Percentiles rank a stretch among this genome's conserved stretches.
phyloP scores from a whole-genome alignment of 2,888 invertebrate genomes.

The Dilophus febrilis region DNA sequence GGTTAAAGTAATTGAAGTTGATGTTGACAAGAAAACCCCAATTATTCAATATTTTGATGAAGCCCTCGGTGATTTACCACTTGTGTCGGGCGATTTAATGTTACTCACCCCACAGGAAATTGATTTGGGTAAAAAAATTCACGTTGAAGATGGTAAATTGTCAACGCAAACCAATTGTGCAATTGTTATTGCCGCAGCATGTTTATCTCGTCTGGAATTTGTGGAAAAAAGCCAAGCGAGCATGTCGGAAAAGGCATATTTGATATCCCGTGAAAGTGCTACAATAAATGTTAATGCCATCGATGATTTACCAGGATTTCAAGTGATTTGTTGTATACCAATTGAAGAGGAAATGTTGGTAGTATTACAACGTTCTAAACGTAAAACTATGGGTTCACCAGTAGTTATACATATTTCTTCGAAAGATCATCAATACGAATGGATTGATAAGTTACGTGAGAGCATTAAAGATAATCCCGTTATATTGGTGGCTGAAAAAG shows the following conservation, averaged over 20 bases:
- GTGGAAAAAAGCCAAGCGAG: slow-evolving; percentile 32
- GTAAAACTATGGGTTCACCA: slow-evolving; percentile 14
- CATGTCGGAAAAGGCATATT: slow-evolving; percentile 39
- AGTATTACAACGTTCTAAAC: slow-evolving; percentile 19
- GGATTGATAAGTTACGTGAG: slow-evolving; percentile 22
- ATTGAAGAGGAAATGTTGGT: slow-evolving; percentile 21
- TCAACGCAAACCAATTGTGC: slow-evolving; percentile 22
- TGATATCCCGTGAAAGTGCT: slow-evolving; percentile 41
- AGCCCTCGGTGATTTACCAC: slow-evolving; percentile 46
- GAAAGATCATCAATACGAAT: slow-evolving; percentile 18
- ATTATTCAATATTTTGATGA: slow-evolving; percentile 38
- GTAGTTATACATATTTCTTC: slow-evolving; percentile 18
- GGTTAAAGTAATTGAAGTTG: slow-evolving; percentile 42
- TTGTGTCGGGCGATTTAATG: slow-evolving; percentile 47
- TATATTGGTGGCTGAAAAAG: slow-evolving; percentile 48
- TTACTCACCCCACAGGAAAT: slow-evolving; percentile 28
- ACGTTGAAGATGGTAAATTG: slow-evolving; percentile 43
- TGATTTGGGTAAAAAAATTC: slow-evolving; percentile 27
- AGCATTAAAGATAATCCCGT: slow-evolving; percentile 21
- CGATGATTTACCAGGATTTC: slow-evolving; percentile 17
- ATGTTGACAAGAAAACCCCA: slow-evolving; percentile 31
- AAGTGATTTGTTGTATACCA: slow-evolving; percentile 19
- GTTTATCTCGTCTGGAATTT: slow-evolving; percentile 16
- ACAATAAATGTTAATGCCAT: slow-evolving; percentile 30
- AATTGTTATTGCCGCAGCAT: slow-evolving; percentile 20